Base-by-base conservation (phyloP, 1,140 invertebrate genomes). In the Gryon sp. region DNA sequence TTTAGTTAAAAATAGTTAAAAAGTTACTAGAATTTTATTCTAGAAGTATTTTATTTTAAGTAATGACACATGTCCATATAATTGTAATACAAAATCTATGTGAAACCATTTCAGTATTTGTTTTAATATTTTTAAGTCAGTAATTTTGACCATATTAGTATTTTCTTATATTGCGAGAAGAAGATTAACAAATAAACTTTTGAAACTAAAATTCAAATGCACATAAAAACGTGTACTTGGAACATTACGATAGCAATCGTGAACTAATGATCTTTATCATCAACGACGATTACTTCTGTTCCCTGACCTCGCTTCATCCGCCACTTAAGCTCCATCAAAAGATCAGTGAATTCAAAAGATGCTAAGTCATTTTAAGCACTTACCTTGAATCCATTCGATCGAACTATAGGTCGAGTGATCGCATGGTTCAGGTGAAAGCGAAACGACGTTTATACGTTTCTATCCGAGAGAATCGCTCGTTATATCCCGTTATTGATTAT, bases 401-500 rank as follows among this genome's bases (percentile, higher is more conserved):
- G 41, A 60, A 53, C 74, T 43, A 46, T 65, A 53, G 52, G 52
- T 43, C 65, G 59, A 50, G 34, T 22, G 60, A 55, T 62, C 75
- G 38, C 43, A 32, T 41, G 59, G 76, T 63, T 57, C 59, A 48
- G 59, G 63, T 78, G 76, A 78, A 78, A 78, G 76, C 69, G 69
- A 78, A 78, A 74, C 52, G 59, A 28, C 52, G 65, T 30, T 78
- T 66, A 70, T 70, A 69, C 48, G 76, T 62, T 73, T 78, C 68
- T 73, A 73, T 73, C 62, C 55, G 15, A 48, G 50, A 9, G 36
- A 41, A 78, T 72, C 63, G 59, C 50, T 78, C 57, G 76, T 73
- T 78, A 78, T 55, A 45, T 73, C 57, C 76, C 76, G 65, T 78
- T 78, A 78, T 78, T 69, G 76, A 78, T 78, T 78, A 78, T 73